Evolutionary conservation across 1,140 invertebrate genomes (phyloP), one percentile per base, ranked within the genome.

Genomic region (Oppia nitens): DNA sequence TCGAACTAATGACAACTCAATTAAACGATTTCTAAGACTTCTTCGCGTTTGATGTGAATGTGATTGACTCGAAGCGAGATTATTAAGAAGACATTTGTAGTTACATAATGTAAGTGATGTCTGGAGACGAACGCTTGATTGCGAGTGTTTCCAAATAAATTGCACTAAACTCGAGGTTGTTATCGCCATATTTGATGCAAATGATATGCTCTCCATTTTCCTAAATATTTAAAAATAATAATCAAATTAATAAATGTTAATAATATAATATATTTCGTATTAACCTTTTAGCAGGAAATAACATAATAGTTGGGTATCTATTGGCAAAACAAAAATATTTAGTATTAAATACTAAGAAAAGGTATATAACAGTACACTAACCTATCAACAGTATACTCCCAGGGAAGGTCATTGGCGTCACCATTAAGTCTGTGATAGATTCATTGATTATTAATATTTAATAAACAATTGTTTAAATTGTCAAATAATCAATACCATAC

Each of bases 361-460:
- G 11, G 6, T 40, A 40, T 40, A 40, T 9, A 17, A 9, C 6
- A 23, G 3, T 47, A 6, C 6, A 3, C 26, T 3, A 23, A 56
- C 55, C 55, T 74, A 65, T 80, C 78, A 70, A 82, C 81, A 25
- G 79, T 83, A 69, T 80, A 87, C 67, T 83, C 79, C 84, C 84
- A 87, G 2, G 84, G 83, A 55, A 88, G 72, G 72, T 86, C 83
- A 72, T 88, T 84, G 1, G 76, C 75, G 64, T 84, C 80, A 17
- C 81, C 83, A 72, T 88, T 84, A n/a, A 88, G 77, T 64, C 72
- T 73, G 51, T 67, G 65, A 50, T 59, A 26, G 56, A 55, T 47
- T 52, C 27, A 17, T 24, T 48, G 21, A 48, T 27, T 25, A 55
- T 9, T 48, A 47, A 28, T n/a, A 24, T 32, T 60, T 17, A 47